Conservation (phyloP, 2,888 invertebrate genomes). For the Byasa hedistus region DNA sequence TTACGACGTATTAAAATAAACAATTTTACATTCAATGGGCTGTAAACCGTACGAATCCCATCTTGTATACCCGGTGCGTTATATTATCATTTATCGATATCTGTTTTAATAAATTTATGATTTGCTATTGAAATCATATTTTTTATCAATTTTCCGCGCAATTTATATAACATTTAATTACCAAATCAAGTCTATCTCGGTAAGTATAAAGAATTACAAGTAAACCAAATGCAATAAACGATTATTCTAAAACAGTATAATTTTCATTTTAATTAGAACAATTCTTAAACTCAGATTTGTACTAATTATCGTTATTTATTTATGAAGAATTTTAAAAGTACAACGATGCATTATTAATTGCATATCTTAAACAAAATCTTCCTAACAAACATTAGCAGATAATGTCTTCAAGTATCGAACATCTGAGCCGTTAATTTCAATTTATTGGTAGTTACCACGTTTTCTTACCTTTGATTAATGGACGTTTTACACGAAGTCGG, state of each 20-base stretch:
- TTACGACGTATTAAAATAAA: constrained; percentile 21
- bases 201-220: too few species aligned
- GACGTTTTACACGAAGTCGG: constrained; percentile 14
- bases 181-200: too few species aligned
- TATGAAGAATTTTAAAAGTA: too few species aligned
- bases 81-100: neutral
- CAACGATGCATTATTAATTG: neutral
- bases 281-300: neutral
- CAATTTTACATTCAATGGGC: constrained; percentile 5
- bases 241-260: too few species aligned
- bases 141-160: neutral
- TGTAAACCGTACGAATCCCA: neutral
- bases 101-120: neutral
- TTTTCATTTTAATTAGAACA: neutral
- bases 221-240: neutral
- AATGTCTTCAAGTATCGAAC: neutral
- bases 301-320: neutral
- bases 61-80: neutral
- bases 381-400: neutral
- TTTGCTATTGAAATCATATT: neutral
- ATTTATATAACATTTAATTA: too few species aligned
- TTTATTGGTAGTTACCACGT: constrained; percentile 1
- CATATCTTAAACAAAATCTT: neutral
- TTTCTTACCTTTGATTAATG: constrained; percentile 9
- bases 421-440: constrained; percentile 14